Percentiles rank a stretch among this genome's conserved stretches.
Conservation (phyloP, 2,797 vertebrate genomes). For the Neomorphus geoffroyi region DNA sequence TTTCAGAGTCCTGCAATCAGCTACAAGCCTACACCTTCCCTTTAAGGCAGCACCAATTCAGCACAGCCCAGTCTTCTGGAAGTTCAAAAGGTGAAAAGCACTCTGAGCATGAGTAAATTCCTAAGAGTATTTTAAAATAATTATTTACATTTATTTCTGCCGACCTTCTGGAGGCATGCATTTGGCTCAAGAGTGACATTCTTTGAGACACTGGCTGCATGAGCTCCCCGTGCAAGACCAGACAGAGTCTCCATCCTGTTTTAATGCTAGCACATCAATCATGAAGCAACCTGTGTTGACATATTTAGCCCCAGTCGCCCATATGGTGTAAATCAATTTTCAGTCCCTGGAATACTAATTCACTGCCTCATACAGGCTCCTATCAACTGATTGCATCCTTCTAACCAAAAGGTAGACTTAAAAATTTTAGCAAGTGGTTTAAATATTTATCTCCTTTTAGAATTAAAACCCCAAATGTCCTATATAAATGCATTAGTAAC, state of each 20-base stretch:
- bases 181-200: constrained; percentile 61
- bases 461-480: neutral
- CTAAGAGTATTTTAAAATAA: constrained; percentile 68
- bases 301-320: constrained; percentile 25
- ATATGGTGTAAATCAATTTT: constrained; percentile 55
- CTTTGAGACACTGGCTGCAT: constrained; percentile 42
- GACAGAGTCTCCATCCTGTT: constrained; percentile 48
- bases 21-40: constrained; percentile 36
- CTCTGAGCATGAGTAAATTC: constrained; percentile 58
- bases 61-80: constrained; percentile 1
- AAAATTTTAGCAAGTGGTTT: neutral
- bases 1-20: neutral
- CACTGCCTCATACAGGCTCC: neutral
- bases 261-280: constrained; percentile 52
- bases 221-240: constrained; percentile 44
- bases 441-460: neutral
- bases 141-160: constrained; percentile 70
- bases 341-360: constrained; percentile 24
- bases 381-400: neutral
- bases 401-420: neutral
- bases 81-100: constrained; percentile 68
- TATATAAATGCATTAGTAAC: neutral
- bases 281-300: constrained; percentile 41
- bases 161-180: constrained; percentile 51
- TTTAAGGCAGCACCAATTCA: constrained; percentile 55